Evolutionary conservation across 2,113 vertebrate species (phyloP).

Genomic region (Hymenochirus boettgeri): DNA sequence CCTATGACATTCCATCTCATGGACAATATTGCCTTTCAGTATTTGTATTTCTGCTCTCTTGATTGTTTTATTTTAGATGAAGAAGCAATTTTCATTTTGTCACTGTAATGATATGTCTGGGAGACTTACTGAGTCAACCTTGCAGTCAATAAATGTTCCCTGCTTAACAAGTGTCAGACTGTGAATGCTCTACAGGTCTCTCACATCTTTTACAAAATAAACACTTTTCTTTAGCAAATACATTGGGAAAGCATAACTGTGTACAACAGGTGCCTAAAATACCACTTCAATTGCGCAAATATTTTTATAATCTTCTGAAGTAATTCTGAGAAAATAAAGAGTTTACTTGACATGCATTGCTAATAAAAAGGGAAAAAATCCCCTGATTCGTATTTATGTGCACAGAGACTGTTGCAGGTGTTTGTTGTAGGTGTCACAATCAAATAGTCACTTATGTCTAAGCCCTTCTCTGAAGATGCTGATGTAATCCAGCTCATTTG

Average conservation of each 20-base stretch:
- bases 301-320: background rate
- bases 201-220: background rate
- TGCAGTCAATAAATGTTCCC: background rate
- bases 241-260: no score
- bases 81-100: background rate
- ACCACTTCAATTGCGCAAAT: conserved; percentile 11
- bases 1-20: no score
- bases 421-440: conserved; percentile 24
- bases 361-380: conserved; percentile 1
- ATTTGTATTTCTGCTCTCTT: no score
- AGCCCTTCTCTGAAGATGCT: conserved; percentile 17
- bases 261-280: conserved; percentile 8
- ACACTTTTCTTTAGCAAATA: background rate
- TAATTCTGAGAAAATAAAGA: conserved; percentile 9
- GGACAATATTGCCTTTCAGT: no score
- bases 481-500: conserved; percentile 31
- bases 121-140: background rate
- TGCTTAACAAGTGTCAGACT: conserved; percentile 2
- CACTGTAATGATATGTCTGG: background rate
- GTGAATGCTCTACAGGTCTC: background rate
- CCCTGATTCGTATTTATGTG: conserved; percentile 31
- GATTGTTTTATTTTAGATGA: no score
- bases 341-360: background rate
- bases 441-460: conserved; percentile 34
- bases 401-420: conserved; percentile 27